Conservation (phyloP, 1,140 invertebrate species). For the Drosophila tsacasi region DNA sequence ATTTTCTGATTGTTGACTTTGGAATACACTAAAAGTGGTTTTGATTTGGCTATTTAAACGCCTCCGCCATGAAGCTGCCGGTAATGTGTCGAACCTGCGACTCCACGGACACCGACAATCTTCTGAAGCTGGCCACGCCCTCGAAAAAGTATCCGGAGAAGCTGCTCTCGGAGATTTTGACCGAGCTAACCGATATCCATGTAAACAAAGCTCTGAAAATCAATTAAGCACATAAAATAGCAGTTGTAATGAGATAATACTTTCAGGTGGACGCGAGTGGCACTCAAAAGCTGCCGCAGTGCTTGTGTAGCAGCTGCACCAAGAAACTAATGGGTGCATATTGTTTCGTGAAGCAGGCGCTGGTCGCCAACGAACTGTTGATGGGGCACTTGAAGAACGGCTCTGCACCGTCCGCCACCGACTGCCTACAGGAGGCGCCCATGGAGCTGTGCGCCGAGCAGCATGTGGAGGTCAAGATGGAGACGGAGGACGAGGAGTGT, state of each 20-base stretch:
- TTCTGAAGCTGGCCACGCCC: constrained; percentile 54
- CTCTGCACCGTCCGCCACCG: constrained; percentile 18
- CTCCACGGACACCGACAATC: constrained; percentile 63
- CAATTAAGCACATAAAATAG: neutral
- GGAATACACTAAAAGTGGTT: constrained; percentile 6
- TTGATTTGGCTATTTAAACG: neutral
- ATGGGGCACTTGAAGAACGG: constrained; percentile 50
- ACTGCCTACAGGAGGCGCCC: constrained; percentile 63
- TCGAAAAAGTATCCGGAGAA: constrained; percentile 74
- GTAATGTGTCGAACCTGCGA: constrained; percentile 74
- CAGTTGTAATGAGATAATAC: neutral
- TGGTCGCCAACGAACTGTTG: constrained; percentile 57
- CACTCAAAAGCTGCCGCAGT: constrained; percentile 55
- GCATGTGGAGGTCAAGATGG: constrained; percentile 71
- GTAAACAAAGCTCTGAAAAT: constrained; percentile 27
- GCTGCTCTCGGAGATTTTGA: constrained; percentile 60
- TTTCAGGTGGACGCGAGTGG: constrained; percentile 35
- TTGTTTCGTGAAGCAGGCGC: constrained; percentile 68
- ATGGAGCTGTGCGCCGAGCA: constrained; percentile 74
- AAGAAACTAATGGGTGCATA: constrained; percentile 58
- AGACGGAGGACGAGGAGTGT: constrained; percentile 65
- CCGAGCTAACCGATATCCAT: constrained; percentile 66
- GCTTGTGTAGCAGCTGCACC: constrained; percentile 53
- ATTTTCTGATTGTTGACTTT: constrained; percentile 56
- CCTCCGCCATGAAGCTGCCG: constrained; percentile 62